phyloP scores from a whole-genome alignment of 2,113 vertebrate genomes.

The Melanocharis versteri region DNA sequence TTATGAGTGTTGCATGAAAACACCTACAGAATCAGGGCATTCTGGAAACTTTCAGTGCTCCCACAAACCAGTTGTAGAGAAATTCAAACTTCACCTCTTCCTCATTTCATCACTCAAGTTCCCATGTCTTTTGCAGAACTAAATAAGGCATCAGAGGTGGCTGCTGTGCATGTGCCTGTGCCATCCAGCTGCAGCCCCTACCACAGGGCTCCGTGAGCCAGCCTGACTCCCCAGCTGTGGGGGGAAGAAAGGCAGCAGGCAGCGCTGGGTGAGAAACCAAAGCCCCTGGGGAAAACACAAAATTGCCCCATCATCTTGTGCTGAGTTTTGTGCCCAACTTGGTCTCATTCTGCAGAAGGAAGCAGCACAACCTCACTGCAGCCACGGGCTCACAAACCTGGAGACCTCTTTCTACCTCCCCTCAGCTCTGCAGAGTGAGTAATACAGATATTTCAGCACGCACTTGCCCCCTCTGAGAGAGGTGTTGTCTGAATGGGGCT shows the following conservation, averaged over 20 bases:
- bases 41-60: background rate
- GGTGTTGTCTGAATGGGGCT: rapidly evolving
- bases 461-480: background rate
- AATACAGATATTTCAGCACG: background rate
- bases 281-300: background rate
- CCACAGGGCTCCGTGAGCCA: rapidly evolving
- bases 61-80: background rate
- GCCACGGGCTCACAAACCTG: background rate
- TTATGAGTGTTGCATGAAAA: background rate
- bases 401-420: background rate
- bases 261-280: background rate
- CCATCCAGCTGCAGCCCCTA: background rate
- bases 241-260: background rate
- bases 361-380: rapidly evolving
- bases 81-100: background rate
- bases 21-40: background rate
- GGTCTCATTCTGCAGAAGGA: background rate
- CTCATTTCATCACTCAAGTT: conserved; percentile 18
- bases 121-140: background rate
- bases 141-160: background rate
- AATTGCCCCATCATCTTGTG: rapidly evolving
- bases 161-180: rapidly evolving
- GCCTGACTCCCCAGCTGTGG: background rate
- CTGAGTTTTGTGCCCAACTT: background rate
- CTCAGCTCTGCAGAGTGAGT: rapidly evolving